phyloP scores from a whole-genome alignment of 2,797 vertebrate species.

The Nannoperca australis region DNA sequence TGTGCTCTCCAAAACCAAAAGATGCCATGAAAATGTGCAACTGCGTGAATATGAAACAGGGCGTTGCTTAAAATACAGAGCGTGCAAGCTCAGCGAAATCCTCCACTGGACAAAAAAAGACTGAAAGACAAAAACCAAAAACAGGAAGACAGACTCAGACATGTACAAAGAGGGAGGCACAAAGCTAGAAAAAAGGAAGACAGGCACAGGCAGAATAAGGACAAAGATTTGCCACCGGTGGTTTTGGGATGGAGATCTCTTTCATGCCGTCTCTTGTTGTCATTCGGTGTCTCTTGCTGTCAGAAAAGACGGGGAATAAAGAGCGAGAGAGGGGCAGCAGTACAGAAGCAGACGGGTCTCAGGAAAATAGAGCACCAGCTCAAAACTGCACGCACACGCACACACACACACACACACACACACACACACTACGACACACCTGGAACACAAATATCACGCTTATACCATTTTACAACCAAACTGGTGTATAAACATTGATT shows the following conservation, averaged over 20 bases:
- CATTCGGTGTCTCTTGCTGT: constrained; percentile 29
- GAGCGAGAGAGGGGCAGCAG: background rate
- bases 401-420: too few relatives aligned
- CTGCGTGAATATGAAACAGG: constrained; percentile 2
- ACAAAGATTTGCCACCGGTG: constrained; percentile 29
- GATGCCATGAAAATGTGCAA: background rate
- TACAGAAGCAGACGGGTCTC: constrained; percentile 4
- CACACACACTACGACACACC: background rate
- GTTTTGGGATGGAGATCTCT: constrained; percentile 36
- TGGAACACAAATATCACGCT: background rate
- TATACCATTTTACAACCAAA: background rate
- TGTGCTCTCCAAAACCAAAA: background rate
- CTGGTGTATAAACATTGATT: too few relatives aligned
- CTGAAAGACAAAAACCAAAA: constrained; percentile 6
- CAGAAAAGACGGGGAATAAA: constrained; percentile 31
- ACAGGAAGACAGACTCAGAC: constrained; percentile 28
- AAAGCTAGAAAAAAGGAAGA: constrained; percentile 16
- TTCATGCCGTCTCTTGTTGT: constrained; percentile 28
- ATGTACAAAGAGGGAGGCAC: constrained; percentile 9
- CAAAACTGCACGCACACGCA: background rate
- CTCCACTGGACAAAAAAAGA: constrained; percentile 8
- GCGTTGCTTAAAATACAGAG: background rate
- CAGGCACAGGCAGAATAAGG: constrained; percentile 24
- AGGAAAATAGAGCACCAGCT: constrained; percentile 24
- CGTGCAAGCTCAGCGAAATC: constrained; percentile 21